These are phyloP conservation scores for Eupelmus urozonus DNA, from an alignment of 2,888 invertebrate species.

Conservation along the genomic window DNA sequence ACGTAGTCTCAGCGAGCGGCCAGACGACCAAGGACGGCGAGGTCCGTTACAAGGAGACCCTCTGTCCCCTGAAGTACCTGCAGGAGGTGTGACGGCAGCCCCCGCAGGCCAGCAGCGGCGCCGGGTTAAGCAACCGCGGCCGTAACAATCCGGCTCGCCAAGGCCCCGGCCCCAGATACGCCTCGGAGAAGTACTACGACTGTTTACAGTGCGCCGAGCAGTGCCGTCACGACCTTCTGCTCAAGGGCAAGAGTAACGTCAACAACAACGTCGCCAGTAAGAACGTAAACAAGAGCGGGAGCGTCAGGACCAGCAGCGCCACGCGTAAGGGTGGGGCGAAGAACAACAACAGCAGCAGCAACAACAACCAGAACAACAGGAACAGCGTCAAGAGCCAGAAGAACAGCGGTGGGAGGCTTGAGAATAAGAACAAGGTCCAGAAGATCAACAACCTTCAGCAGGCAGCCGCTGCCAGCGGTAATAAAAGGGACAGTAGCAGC, in stretches of 20 bases:
- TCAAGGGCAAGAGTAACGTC: slow-evolving; percentile 51
- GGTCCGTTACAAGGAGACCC: slow-evolving; percentile 82
- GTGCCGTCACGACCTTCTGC: slow-evolving; percentile 70
- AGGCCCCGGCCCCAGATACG: slow-evolving; percentile 52
- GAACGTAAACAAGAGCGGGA: slow-evolving; percentile 8
- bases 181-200: slow-evolving; percentile 73
- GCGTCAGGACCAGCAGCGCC: too few relatives aligned
- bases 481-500: neutral
- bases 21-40: slow-evolving; percentile 73
- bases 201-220: slow-evolving; percentile 74
- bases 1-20: slow-evolving; percentile 79
- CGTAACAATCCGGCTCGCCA: slow-evolving; percentile 54
- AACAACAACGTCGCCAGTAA: slow-evolving; percentile 18
- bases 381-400: slow-evolving; percentile 42
- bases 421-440: slow-evolving; percentile 24
- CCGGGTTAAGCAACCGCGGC: slow-evolving; percentile 22
- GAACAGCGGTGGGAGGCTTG: neutral
- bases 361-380: slow-evolving; percentile 43
- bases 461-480: neutral
- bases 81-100: slow-evolving; percentile 94
- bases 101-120: slow-evolving; percentile 51
- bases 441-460: slow-evolving; percentile 54
- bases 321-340: neutral
- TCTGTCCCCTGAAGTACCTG: slow-evolving; percentile 95
- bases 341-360: slow-evolving; percentile 39